Base-by-base conservation (phyloP, 2,888 invertebrate species). In the Loripinus fragilis region DNA sequence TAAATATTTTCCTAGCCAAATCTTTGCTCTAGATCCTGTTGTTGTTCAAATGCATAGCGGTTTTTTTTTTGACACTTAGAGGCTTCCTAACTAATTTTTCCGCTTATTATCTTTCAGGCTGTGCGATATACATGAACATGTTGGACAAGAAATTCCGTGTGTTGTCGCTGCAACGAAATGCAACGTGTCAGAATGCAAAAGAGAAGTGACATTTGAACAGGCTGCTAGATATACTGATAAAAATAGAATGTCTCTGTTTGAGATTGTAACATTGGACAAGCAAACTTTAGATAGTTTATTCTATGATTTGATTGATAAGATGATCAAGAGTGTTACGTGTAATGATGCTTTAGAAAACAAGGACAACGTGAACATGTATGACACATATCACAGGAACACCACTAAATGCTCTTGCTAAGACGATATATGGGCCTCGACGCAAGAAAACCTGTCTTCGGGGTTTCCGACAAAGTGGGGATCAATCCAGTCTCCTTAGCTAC, bases 81-180 rank as follows among this genome's bases (percentile, higher is more conserved):
- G n/a, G n/a, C n/a, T n/a, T n/a, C n/a, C n/a, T n/a, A n/a, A n/a
- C n/a, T n/a, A n/a, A n/a, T n/a, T n/a, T n/a, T n/a, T n/a, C n/a
- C n/a, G n/a, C n/a, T n/a, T n/a, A n/a, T n/a, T n/a, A n/a, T 52
- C 5, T 52, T 52, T 52, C 52, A 52, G 52, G 52, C 15, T 52
- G 8, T 10, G 15, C n/a, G 52, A 52, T 15, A 28, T 52, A 12
- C 52, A 15, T 8, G 52, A 52, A 28, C 25, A 52, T 25, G 52
- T 52, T 28, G 52, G 52, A 3, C 23, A 52, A 28, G 52, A 52
- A 25, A 52, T 52, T 7, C 52, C 52, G 5, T 52, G 52, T 25
- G 52, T 52, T 15, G 3, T 52, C 52, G 52, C 25, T 7, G 52
- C 25, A 25, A 52, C 25, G 20, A 52, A 52, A 7, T 10, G 52